These are phyloP conservation scores for Heliconius ismenius DNA, from an alignment of 2,888 invertebrate species.

Conservation along the genomic window DNA sequence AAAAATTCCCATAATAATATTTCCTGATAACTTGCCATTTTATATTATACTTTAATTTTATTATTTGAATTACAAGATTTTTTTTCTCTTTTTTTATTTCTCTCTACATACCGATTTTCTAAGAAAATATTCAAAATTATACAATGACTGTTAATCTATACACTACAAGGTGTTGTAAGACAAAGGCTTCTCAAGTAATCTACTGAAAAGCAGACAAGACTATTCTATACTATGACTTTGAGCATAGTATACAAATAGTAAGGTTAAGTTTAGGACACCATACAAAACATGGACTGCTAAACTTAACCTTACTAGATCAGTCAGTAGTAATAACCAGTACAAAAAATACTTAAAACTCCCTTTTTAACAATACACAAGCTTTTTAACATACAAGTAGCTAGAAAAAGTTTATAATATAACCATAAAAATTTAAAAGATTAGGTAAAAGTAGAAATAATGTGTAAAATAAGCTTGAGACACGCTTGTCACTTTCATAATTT, in stretches of 20 bases:
- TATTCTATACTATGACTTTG: background rate
- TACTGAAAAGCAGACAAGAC: background rate
- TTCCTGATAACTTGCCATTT: too few species aligned
- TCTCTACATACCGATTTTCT: background rate
- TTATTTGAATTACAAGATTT: too few species aligned
- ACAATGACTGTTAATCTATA: background rate
- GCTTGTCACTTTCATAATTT: background rate
- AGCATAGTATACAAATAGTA: slow-evolving; percentile 31
- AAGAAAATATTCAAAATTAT: background rate
- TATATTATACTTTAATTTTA: background rate
- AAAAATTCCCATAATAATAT: too few species aligned
- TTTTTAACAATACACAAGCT: too few species aligned
- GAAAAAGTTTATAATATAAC: background rate
- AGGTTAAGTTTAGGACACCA: slow-evolving; percentile 45
- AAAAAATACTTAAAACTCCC: background rate
- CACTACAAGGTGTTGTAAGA: background rate
- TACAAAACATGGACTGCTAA: too few species aligned
- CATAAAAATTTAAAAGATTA: background rate
- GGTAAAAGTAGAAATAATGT: too few species aligned
- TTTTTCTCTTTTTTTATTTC: background rate
- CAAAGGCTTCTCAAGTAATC: slow-evolving; percentile 12
- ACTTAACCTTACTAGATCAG: too few species aligned
- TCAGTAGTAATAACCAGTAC: too few species aligned
- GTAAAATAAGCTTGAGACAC: background rate
- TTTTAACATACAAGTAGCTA: too few species aligned